Conservation (phyloP, 2,888 invertebrate genomes). For the Ichneumoninae sp. region DNA sequence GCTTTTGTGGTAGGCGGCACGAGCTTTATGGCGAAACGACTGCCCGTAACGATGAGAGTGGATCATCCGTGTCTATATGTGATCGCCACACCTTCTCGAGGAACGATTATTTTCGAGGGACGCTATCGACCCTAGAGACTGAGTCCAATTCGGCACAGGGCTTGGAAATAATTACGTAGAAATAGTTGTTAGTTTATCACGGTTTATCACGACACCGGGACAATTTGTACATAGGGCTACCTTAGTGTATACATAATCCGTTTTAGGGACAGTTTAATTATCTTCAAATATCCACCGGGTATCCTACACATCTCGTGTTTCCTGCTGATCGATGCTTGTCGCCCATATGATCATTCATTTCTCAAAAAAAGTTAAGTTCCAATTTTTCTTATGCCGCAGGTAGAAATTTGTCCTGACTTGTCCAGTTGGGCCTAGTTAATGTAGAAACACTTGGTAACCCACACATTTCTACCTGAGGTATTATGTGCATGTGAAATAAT, state of each 20-base stretch:
- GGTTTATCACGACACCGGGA: neutral
- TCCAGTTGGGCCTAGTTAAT: no score
- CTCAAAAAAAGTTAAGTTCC: no score
- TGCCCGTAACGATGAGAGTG: slow-evolving; percentile 35
- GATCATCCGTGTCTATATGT: slow-evolving; percentile 60
- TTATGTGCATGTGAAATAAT: neutral
- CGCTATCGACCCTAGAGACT: slow-evolving; percentile 5
- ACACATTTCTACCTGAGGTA: no score
- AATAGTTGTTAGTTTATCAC: neutral
- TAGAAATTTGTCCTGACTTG: no score
- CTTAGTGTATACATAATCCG: no score
- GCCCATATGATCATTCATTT: neutral
- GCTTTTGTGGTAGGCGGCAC: neutral
- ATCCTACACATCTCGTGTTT: neutral
- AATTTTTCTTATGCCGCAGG: no score
- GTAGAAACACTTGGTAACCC: no score
- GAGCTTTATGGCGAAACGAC: neutral
- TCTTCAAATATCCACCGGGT: neutral
- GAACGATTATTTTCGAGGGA: slow-evolving; percentile 39
- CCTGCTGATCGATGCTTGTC: neutral
- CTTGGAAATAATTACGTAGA: neutral
- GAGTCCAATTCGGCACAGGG: no score
- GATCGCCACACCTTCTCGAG: slow-evolving; percentile 25
- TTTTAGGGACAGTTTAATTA: neutral
- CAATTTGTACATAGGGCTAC: no score